Evolutionary conservation across 2,113 vertebrate species (phyloP).

Genomic region (Seriola rivoliana): DNA sequence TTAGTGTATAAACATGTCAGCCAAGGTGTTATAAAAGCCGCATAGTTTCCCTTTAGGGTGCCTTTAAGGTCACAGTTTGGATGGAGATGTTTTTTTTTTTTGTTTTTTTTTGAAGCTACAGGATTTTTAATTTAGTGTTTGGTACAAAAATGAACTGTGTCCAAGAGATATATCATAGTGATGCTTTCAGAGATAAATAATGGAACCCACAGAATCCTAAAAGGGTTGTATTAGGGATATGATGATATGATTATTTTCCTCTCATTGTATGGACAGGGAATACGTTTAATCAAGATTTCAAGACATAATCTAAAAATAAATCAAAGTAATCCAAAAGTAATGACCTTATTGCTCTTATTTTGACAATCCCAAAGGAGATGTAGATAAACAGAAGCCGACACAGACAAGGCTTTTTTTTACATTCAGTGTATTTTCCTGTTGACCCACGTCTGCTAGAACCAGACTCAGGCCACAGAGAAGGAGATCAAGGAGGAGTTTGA

Average conservation of each 20-base stretch:
- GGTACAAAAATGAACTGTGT: no score
- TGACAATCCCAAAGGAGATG: background rate
- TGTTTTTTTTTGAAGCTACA: background rate
- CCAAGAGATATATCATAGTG: no score
- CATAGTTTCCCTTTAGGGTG: background rate
- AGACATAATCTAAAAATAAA: background rate
- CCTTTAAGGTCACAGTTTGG: background rate
- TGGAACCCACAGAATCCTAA: no score
- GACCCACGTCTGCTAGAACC: conserved; percentile 67
- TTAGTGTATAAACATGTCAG: conserved; percentile 58
- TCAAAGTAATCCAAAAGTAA: no score
- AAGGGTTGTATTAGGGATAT: no score
- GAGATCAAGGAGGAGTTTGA: conserved; percentile 80
- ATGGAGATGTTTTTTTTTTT: background rate
- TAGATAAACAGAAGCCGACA: background rate
- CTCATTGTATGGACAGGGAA: background rate
- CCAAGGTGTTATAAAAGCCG: background rate
- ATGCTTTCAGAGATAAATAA: no score
- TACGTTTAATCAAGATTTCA: background rate
- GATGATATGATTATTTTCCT: no score
- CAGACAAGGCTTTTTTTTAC: background rate
- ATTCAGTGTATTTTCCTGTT: background rate
- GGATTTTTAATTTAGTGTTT: background rate
- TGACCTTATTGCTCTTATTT: background rate
- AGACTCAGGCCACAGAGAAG: conserved; percentile 80